Base-by-base conservation (phyloP, 2,113 vertebrate genomes). In the Dipodomys merriami region DNA sequence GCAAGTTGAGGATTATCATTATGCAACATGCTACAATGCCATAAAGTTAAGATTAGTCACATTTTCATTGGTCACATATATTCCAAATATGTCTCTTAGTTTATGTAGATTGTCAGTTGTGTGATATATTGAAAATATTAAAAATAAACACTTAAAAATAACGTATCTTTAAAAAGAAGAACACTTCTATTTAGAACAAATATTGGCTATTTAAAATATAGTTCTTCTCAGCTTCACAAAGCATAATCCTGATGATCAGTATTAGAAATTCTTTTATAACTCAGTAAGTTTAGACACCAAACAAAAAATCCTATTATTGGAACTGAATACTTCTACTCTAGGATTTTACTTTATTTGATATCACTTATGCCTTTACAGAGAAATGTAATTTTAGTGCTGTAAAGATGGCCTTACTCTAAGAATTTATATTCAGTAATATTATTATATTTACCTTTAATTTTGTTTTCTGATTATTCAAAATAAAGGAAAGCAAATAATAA, bases 361-460 rank as follows among this genome's bases (percentile, higher is more conserved):
- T 30, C 29, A 89, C 2, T 72, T 11, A 67, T 67, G 20, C 62
- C 25, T 86, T 49, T 35, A 7, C 49, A 44, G 1, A 73, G 16
- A 83, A 71, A 87, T 87, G 8, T 0, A 86, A 53, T 60, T 60
- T 44, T 49, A 39, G 80, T 88, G 62, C 10, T 79, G n/a, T 67
- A 80, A 79, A 83, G 29, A 94, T 35, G 13, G 11, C 7, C 46
- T 87, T 18, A 39, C 10, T 86, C 1, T 68, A 80, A 71, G 44
- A 88, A 65, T 82, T 65, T n/a, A 16, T 20, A 29, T 73, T 96
- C 84, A 86, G 35, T 27, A 90, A 77, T 5, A 39, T 81, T 93
- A 8, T 62, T 81, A 71, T 72, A 18, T 35, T 64, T 71, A 77
- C 9, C 13, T 4, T 12, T 87, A 72, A 82, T 8, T 68, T 74